These are phyloP conservation scores for Capromys pilorides DNA, from an alignment of 2,797 vertebrate species.

Conservation along the genomic window DNA sequence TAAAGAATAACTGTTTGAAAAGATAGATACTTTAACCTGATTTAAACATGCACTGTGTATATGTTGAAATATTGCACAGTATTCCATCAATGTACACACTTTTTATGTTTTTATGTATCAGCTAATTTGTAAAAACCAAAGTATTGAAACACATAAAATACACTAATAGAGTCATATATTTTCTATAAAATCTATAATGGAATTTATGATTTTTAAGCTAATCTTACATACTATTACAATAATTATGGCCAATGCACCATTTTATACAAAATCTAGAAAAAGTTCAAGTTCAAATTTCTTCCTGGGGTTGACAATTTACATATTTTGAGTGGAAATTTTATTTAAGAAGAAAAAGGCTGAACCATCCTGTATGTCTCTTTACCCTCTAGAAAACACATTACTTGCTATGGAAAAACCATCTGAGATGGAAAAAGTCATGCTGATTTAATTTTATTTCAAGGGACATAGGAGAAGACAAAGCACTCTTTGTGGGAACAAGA, in stretches of 20 bases:
- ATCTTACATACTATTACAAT: constrained; percentile 21
- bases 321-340: constrained; percentile 56
- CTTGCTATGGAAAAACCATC: constrained; percentile 50
- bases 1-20: not conserved
- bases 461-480: constrained; percentile 66
- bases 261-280: constrained; percentile 54
- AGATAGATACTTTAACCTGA: not conserved
- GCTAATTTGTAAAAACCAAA: not conserved
- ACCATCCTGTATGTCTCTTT: constrained; percentile 48
- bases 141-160: constrained; percentile 6
- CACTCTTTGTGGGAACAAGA: constrained; percentile 67
- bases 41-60: not conserved
- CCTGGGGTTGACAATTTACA: constrained; percentile 52
- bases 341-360: constrained; percentile 28
- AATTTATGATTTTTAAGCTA: constrained; percentile 47
- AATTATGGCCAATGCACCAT: not conserved
- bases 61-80: not conserved
- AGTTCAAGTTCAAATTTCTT: constrained; percentile 38
- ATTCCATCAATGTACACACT: not conserved
- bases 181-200: not conserved
- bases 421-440: constrained; percentile 65
- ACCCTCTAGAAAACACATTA: constrained; percentile 62
- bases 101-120: not conserved
- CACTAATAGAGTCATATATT: constrained; percentile 25
- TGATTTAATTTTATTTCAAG: constrained; percentile 76